Percentiles rank a stretch among this genome's conserved stretches.
Evolutionary conservation across 2,888 invertebrate species (phyloP).

Genomic region (Andrena hattorfiana): DNA sequence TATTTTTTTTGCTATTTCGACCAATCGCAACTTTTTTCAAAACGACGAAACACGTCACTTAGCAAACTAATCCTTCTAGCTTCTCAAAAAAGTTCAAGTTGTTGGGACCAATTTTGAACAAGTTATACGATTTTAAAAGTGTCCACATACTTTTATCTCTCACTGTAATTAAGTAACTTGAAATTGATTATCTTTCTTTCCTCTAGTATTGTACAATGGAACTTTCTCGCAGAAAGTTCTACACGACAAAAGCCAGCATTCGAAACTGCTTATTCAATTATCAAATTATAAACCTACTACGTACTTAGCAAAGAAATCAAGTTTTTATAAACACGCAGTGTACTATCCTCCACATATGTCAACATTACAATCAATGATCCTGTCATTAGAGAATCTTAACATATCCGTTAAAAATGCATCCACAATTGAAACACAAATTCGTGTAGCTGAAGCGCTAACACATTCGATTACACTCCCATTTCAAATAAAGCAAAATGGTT

Average conservation of each 20-base stretch:
- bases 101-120: no score
- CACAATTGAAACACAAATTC: constrained; percentile 72
- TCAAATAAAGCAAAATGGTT: constrained; percentile 63
- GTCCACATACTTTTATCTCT: no score
- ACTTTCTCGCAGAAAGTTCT: constrained; percentile 76
- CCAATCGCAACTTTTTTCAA: no score
- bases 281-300: constrained; percentile 75
- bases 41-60: no score
- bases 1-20: no score
- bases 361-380: constrained; percentile 69
- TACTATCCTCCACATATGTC: constrained; percentile 75
- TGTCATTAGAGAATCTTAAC: constrained; percentile 72
- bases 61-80: no score
- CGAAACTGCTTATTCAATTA: constrained; percentile 75
- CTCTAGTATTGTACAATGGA: constrained; percentile 83
- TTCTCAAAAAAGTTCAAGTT: no score
- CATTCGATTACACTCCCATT: constrained; percentile 49
- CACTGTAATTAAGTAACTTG: background rate
- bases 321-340: constrained; percentile 76
- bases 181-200: constrained; percentile 7
- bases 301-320: constrained; percentile 64
- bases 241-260: constrained; percentile 55
- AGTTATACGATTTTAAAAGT: no score
- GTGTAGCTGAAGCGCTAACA: constrained; percentile 74
- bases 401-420: constrained; percentile 74